Conservation (phyloP, 2,888 invertebrate genomes). For the Melieria crassipennis region DNA sequence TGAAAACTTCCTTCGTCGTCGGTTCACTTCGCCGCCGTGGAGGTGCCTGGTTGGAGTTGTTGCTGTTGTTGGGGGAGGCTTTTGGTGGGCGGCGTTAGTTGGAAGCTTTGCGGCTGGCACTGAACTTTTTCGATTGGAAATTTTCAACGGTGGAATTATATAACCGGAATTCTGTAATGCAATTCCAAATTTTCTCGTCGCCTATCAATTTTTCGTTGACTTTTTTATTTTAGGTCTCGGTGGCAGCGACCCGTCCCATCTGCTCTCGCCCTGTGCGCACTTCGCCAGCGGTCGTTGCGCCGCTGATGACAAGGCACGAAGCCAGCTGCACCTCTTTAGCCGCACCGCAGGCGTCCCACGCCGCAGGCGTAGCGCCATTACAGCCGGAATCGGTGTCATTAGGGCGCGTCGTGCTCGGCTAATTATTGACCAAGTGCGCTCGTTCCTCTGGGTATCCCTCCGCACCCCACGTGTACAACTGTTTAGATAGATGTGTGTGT, state of each 20-base stretch:
- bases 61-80: neutral
- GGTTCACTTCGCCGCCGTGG: no score
- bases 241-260: no score
- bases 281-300: no score
- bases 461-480: slow-evolving; percentile 14
- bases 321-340: slow-evolving; percentile 4
- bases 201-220: neutral
- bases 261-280: no score
- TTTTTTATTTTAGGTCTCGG: no score
- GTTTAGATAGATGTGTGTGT: neutral
- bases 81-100: neutral
- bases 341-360: neutral
- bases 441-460: slow-evolving; percentile 23
- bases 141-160: slow-evolving; percentile 53
- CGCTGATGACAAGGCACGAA: no score
- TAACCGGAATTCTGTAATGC: slow-evolving; percentile 49
- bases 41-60: no score
- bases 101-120: no score
- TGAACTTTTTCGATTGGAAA: slow-evolving; percentile 42
- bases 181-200: neutral
- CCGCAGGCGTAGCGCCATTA: no score
- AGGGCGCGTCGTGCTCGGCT: slow-evolving; percentile 54
- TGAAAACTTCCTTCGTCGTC: no score
- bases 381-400: slow-evolving; percentile 58
- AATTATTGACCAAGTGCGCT: slow-evolving; percentile 52